Evolutionary conservation across 2,797 vertebrate species (phyloP), one percentile per base, ranked within the genome.

Genomic region (Danionella dracula): DNA sequence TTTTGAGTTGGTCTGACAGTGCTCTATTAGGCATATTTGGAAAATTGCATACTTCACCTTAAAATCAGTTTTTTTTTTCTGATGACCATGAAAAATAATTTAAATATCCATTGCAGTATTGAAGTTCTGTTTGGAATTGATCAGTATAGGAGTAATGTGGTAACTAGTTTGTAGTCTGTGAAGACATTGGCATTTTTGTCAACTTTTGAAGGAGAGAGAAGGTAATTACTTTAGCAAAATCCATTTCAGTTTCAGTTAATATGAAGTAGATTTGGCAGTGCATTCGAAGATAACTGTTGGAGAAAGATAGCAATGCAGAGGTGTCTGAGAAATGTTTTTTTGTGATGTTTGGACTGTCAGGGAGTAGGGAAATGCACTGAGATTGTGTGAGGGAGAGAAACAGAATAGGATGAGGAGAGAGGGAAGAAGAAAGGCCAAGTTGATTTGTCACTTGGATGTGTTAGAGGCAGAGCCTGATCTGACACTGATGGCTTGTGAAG

Each of bases 401-500:
- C 11, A 56, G 13, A 42, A 23, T 42, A 42, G 34, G 37, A 50
- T 21, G 32, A 8, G 50, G 40, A 45, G 42, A 29, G 31, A 17
- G 48, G 41, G 32, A 29, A 53, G 12, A 23, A 7, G 20, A 44
- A 44, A 41, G 5, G 45, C 29, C 8, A 19, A 38, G 51, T 19
- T 70, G 71, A 77, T 78, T 78, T 79, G 75, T 84, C 79, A 71
- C 66, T 65, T 71, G 66, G 45, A 72, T 77, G 57, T 21, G 68
- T 75, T 77, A 20, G 59, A 74, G 74, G 59, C 67, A 70, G 66
- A 70, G 76, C 56, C 59, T 40, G 49, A 55, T 66, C 49, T 79
- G 84, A 82, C 78, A 73, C 68, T 71, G 78, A 82, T 68, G 82
- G 72, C 76, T 78, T 76, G 73, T 81, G 80, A 77, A 78, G 77